A percentile compares a stretch with the other conserved stretches of the same genome.
phyloP scores from a whole-genome alignment of 2,113 vertebrate genomes.

The Rhinolophus sinicus region DNA sequence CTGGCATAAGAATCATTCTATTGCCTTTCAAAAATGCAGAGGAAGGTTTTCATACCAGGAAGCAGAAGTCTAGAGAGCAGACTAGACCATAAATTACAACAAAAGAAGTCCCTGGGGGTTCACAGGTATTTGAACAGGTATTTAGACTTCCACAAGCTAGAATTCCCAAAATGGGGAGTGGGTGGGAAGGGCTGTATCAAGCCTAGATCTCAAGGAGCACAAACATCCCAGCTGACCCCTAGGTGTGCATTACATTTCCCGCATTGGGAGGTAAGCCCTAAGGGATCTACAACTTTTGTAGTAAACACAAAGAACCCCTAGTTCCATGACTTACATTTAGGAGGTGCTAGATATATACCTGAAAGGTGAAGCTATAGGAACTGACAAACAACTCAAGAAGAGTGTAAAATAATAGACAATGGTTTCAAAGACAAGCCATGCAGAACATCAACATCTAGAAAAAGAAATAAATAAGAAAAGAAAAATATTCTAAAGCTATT shows the following conservation, averaged over 20 bases:
- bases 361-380: background rate
- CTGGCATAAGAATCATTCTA: background rate
- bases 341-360: background rate
- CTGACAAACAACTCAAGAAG: background rate
- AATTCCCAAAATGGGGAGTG: background rate
- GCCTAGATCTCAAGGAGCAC: background rate
- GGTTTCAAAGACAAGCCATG: background rate
- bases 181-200: background rate
- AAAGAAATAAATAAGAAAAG: background rate
- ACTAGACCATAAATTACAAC: background rate
- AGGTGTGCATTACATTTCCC: background rate
- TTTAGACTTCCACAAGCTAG: background rate
- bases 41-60: background rate
- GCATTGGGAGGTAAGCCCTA: background rate
- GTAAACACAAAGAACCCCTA: background rate
- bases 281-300: too few relatives aligned
- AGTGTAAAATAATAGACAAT: background rate
- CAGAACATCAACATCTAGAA: background rate
- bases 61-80: background rate
- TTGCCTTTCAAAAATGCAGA: background rate
- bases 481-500: background rate
- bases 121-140: background rate
- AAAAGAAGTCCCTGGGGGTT: background rate
- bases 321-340: background rate
- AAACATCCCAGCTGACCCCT: background rate